Base-by-base conservation (phyloP, 1,140 invertebrate genomes). In the Dolichoris vasculosae region DNA sequence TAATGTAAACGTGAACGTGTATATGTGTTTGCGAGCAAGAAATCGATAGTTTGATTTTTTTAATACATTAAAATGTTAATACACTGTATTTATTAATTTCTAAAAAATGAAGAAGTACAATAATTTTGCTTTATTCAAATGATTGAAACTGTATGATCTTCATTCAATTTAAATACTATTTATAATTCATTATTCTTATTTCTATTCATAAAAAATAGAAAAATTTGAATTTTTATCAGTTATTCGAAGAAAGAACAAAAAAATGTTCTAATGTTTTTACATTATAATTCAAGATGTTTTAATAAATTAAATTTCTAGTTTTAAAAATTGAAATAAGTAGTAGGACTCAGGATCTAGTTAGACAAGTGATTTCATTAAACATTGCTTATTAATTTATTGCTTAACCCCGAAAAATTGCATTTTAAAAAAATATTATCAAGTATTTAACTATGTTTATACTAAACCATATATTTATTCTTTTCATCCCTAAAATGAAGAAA, bases 21-120 rank as follows among this genome's bases (percentile, higher is more conserved):
- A 20, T 26, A 11, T 43, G n/a, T 51, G 46, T 43, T 9, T 51
- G 30, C 40, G 78, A 81, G 80, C 80, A 71, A 46, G 35, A 80
- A 64, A 64, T 63, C 59, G 0, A 7, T 4, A 17, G 0, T 38
- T 9, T 35, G 38, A 17, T 59, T 59, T 4, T 26, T 59, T 59
- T 59, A 69, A 69, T 2, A 35, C 15, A 35, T 35, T 32, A 2
- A 15, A 35, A 69, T 69, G 64, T 2, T 35, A 13, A 15, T 35
- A 35, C 1, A 11, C 30, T 59, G 20, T 26, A 59, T 59, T 26
- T 6, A 59, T 59, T 23, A 4, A 46, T 59, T 59, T 59, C 23
- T 26, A 59, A 59, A 4, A 59, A 9, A 26, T 26, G 13, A 26
- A 26, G 23, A 59, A 26, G n/a, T n/a, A n/a, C n/a, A n/a, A n/a